Percentiles rank a stretch among this genome's conserved stretches.
These are phyloP conservation scores for Pseudoips prasinana DNA, from an alignment of 2,888 invertebrate genomes.

Conservation along the genomic window DNA sequence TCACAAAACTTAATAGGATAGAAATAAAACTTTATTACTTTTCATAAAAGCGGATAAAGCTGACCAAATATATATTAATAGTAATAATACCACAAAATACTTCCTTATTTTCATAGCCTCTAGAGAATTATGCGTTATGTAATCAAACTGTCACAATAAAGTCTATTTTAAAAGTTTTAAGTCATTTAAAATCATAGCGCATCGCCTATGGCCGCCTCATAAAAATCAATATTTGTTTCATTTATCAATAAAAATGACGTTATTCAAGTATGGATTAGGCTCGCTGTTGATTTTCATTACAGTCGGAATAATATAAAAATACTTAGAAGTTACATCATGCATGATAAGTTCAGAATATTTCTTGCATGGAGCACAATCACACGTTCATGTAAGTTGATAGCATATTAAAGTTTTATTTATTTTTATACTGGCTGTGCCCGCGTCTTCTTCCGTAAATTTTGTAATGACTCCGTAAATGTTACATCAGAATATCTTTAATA, in stretches of 20 bases:
- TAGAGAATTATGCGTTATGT: constrained; percentile 15
- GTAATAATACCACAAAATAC: constrained; percentile 21
- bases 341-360: too few species aligned
- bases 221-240: constrained; percentile 18
- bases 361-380: too few species aligned
- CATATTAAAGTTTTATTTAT: too few species aligned
- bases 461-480: too few species aligned
- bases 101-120: constrained; percentile 29
- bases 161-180: constrained; percentile 29
- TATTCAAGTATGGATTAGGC: constrained; percentile 7
- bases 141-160: constrained; percentile 29
- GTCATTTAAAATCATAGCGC: constrained; percentile 21
- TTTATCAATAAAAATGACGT: constrained; percentile 20
- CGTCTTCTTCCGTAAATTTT: too few species aligned
- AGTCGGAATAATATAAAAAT: not conserved
- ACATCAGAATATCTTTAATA: too few species aligned
- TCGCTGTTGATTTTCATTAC: constrained; percentile 1
- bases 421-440: too few species aligned
- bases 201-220: constrained; percentile 14
- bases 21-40: not conserved
- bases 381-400: too few species aligned
- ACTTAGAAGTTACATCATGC: too few species aligned
- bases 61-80: constrained; percentile 19
- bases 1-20: too few species aligned
- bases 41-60: constrained; percentile 2